phyloP scores from a whole-genome alignment of 37 sponge, comb jelly and placozoan genomes.

The Lycopodina hypogea region DNA sequence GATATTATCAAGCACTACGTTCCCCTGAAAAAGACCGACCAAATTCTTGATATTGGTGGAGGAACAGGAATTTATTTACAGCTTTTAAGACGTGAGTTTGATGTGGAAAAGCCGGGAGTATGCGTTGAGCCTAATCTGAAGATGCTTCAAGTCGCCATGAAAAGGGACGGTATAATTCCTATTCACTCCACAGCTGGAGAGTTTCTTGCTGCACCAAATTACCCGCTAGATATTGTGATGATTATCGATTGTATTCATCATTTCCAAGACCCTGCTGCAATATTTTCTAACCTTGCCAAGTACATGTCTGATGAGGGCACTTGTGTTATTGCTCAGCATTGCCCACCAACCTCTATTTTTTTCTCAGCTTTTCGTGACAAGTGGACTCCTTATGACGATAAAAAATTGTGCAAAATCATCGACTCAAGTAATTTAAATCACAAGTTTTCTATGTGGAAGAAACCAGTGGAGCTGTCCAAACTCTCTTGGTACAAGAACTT shows the following conservation, averaged over 20 bases:
- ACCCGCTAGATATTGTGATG: background rate
- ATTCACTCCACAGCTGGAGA: slow-evolving; percentile 14
- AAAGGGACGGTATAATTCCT: background rate
- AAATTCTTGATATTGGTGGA: background rate
- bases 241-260: background rate
- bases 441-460: background rate
- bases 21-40: background rate
- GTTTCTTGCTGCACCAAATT: background rate
- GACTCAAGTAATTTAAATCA: background rate
- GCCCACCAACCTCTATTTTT: background rate
- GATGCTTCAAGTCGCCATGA: background rate
- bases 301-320: slow-evolving; percentile 7
- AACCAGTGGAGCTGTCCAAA: background rate
- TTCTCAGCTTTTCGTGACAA: background rate
- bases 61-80: background rate
- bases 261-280: background rate
- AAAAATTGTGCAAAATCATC: background rate
- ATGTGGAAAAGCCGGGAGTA: background rate
- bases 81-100: background rate
- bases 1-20: background rate
- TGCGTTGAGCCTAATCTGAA: slow-evolving; percentile 4
- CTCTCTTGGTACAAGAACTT: background rate
- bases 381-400: background rate
- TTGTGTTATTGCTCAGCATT: background rate
- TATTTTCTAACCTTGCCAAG: background rate